Conservation (phyloP, 2,888 invertebrate genomes). For the Synanthedon myopaeformis region DNA sequence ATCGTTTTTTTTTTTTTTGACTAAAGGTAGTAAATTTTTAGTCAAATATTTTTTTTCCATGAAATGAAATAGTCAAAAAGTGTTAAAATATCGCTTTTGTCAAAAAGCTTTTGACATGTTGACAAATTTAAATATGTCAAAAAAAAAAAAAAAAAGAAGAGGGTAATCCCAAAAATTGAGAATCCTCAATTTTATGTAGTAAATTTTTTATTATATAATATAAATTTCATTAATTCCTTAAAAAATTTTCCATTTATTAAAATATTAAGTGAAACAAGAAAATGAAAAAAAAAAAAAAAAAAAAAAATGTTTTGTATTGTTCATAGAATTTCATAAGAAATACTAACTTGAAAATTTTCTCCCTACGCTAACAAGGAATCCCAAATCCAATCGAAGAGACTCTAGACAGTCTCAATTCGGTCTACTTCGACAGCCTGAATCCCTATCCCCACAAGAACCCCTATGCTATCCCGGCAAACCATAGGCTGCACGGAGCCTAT, state of each 20-base stretch:
- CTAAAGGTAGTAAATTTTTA: too few relatives aligned
- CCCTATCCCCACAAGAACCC: constrained; percentile 61
- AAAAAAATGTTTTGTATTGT: background rate
- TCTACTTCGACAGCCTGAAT: constrained; percentile 59
- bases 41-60: too few relatives aligned
- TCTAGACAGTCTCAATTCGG: constrained; percentile 52
- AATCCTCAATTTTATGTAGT: too few relatives aligned
- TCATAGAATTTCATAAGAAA: background rate
- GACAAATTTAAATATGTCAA: too few relatives aligned
- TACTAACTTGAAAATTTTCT: constrained; percentile 13
- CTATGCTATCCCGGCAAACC: constrained; percentile 64
- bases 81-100: too few relatives aligned
- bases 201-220: too few relatives aligned
- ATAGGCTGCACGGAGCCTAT: constrained; percentile 18
- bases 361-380: constrained; percentile 53
- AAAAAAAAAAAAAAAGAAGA: too few relatives aligned
- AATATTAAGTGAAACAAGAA: background rate
- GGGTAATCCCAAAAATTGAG: too few relatives aligned
- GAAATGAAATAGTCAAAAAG: too few relatives aligned
- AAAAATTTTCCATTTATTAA: background rate
- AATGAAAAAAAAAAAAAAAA: background rate
- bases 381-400: constrained; percentile 40
- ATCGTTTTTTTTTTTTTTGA: too few relatives aligned
- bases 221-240: too few relatives aligned
- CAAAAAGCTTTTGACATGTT: too few relatives aligned